Base-by-base conservation (phyloP, 1,140 invertebrate species). In the Papilio glaucus region DNA sequence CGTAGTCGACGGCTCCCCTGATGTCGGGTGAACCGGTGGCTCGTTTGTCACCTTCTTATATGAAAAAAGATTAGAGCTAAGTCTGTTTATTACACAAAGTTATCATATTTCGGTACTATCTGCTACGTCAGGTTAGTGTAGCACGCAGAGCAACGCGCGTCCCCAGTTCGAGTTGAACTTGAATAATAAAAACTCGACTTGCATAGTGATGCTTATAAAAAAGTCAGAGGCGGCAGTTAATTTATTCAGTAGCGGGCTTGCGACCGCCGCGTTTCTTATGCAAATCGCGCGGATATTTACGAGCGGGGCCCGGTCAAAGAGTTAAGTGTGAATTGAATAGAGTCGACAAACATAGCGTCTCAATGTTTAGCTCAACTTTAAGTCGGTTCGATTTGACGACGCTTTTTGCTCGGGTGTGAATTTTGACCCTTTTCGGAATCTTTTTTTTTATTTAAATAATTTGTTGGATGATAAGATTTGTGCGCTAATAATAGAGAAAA, bases 261-360 rank as follows among this genome's bases (percentile, higher is more conserved):
- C 81, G 81, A 81, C 77, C 82, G 76, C 73, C 80, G 74, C 80
- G 77, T 86, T 86, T 86, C 82, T 85, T 86, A 87, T 87, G 86
- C 80, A 85, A 87, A 87, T 87, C 74, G 74, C 74, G 65, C 29
- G 24, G 79, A 79, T 87, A 87, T 87, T 87, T 87, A 87, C 84
- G 83, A 82, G 49, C 75, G 74, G 74, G 82, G 80, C 79, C 71
- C 77, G 72, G 61, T 33, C 72, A 78, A 37, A 80, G 81, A 85
- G 33, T 71, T 76, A 77, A 41, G 69, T 71, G 71, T 67, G 33
- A 57, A 63, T 21, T 71, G 72, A 63, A 68, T 49, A 75, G 72
- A 68, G 42, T 18, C 29, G 62, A 42, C 37, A 41, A 33, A 39
- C 41, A 24, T 70, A 60, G 33, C 33, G 38, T 65, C 29, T 61